phyloP scores from a whole-genome alignment of 2,113 vertebrate genomes.

The Oceanodroma tethys region DNA sequence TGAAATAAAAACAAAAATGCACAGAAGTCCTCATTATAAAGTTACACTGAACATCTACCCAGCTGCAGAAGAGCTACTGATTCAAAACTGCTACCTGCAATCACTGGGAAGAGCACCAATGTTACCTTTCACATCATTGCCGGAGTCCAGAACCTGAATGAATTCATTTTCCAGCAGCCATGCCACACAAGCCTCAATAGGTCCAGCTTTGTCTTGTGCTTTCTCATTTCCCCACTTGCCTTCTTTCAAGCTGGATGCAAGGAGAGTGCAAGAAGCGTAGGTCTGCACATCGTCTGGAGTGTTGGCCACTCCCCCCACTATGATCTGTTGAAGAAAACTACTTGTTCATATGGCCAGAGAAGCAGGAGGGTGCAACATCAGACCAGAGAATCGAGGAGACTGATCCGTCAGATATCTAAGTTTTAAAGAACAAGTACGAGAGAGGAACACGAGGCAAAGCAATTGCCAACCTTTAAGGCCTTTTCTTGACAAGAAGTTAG shows the following conservation, averaged over 20 bases:
- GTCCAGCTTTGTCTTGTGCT: slow-evolving; percentile 64
- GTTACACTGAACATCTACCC: not conserved
- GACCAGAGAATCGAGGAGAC: not conserved
- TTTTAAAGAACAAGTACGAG: not conserved
- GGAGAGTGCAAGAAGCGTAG: slow-evolving; percentile 90
- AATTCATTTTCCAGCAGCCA: slow-evolving; percentile 97
- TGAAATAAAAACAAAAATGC: not conserved
- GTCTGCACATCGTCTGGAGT: slow-evolving; percentile 84
- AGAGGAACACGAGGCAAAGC: not conserved
- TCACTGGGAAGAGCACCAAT: not conserved
- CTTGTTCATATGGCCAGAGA: slow-evolving; percentile 1
- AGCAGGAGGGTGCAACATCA: not conserved
- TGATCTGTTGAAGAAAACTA: slow-evolving; percentile 79
- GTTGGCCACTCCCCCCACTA: slow-evolving; percentile 89
- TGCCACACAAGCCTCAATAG: slow-evolving; percentile 85
- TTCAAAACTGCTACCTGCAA: not conserved
- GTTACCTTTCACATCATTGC: slow-evolving; percentile 71
- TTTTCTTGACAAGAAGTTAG: not conserved
- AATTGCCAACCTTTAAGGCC: not conserved
- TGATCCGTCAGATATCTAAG: not conserved
- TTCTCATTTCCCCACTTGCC: slow-evolving; percentile 21
- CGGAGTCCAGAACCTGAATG: slow-evolving; percentile 80
- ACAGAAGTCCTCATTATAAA: not conserved
- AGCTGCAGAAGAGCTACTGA: not conserved
- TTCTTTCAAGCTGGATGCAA: slow-evolving; percentile 80